Evolutionary conservation across 2,888 invertebrate species (phyloP), one percentile per base, ranked within the genome.

Genomic region (Eilema depressum): DNA sequence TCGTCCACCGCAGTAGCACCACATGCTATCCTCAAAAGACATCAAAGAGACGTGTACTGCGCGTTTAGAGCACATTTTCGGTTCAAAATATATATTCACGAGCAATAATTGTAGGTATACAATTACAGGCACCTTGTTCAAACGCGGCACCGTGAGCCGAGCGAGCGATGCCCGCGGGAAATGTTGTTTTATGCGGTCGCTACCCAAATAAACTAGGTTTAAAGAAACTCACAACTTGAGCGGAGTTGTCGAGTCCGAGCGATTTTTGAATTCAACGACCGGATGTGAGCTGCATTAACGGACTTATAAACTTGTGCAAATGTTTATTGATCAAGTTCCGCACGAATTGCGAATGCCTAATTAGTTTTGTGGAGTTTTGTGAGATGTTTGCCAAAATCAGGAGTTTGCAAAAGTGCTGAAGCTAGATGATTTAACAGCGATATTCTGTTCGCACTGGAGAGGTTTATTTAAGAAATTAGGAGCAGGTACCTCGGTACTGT

Each of bases 151-250:
- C 72, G 73, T 37, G 23, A 70, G 76, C 81, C 68, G 71, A 71
- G 76, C 68, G 71, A 71, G 76, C 70, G 77, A 78, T 79, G 72
- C 85, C 85, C 86, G 74, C 83, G 86, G 86, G 88, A 88, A 88
- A 88, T 86, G 86, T 82, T 83, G 87, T 87, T 87, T 86, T 85
- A 89, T 86, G 82, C 86, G 84, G 82, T 78, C 78, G 80, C 76
- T 81, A 84, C 86, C 87, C 88, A 89, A 89, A 88, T 89, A 89
- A 89, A 88, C 86, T 85, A 77, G 85, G 85, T 86, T 86, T 85
- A 83, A 88, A 87, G 87, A 87, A 88, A 86, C 82, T 74, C 74
- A 71, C 72, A 78, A 77, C 83, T 79, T 73, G 67, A 57, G 63
- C 63, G 77, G 85, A 86, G 83, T 86, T 84, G 82, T 75, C 66